These are phyloP conservation scores for Isichthys henryi DNA, from an alignment of 2,113 vertebrate genomes.

Conservation along the genomic window DNA sequence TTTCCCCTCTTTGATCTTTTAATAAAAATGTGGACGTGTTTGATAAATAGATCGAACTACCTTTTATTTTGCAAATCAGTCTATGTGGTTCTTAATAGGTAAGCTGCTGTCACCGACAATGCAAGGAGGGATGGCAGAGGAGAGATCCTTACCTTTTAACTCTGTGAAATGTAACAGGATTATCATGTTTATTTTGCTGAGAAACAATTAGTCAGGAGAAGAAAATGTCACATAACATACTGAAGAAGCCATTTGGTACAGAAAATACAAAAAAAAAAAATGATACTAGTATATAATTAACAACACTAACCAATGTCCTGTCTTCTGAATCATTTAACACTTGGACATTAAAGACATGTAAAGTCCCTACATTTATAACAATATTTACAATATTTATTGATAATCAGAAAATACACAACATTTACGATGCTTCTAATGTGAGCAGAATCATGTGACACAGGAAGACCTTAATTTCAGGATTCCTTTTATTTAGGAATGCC, in stretches of 20 bases:
- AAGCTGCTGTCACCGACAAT: neutral
- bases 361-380: constrained; percentile 9
- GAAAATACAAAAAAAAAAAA: constrained; percentile 39
- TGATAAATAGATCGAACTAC: neutral
- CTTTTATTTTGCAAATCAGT: neutral
- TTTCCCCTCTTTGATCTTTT: neutral
- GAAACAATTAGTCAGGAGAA: constrained; percentile 46
- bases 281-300: constrained; percentile 30
- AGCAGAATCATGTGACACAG: neutral
- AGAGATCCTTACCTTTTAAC: neutral
- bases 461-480: neutral
- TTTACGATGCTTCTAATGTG: neutral
- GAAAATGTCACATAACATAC: constrained; percentile 30
- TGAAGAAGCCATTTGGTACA: constrained; percentile 34
- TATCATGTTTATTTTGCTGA: constrained; percentile 60
- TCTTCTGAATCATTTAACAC: constrained; percentile 2
- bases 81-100: neutral
- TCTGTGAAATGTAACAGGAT: constrained; percentile 28
- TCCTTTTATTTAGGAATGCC: neutral
- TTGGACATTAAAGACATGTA: neutral
- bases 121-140: neutral
- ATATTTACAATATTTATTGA: neutral
- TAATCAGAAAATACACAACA: neutral
- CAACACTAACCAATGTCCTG: constrained; percentile 30
- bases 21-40: neutral